phyloP scores from a whole-genome alignment of 2,113 vertebrate genomes.

The Platichthys flesus region DNA sequence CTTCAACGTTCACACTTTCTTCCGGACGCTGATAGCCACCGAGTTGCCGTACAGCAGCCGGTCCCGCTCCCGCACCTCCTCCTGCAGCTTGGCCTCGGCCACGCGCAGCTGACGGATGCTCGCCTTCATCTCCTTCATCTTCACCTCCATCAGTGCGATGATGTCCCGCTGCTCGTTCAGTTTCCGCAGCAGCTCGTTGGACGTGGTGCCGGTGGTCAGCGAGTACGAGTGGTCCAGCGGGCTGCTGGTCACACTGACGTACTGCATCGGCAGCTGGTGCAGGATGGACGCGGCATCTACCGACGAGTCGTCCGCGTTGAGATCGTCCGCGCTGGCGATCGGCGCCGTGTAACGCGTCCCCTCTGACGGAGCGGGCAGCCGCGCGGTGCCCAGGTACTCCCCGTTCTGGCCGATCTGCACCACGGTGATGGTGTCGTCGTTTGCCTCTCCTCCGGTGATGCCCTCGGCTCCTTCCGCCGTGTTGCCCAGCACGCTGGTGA shows the following conservation, averaged over 20 bases:
- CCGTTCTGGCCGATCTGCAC: conserved; percentile 82
- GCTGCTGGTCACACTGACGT: conserved; percentile 75
- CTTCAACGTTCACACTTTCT: conserved; percentile 81
- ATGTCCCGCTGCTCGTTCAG: conserved; percentile 98
- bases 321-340: conserved; percentile 48
- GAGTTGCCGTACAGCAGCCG: conserved; percentile 85
- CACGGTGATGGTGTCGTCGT: conserved; percentile 77
- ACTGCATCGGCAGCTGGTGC: conserved; percentile 76
- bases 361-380: conserved; percentile 82
- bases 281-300: conserved; percentile 68
- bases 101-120: conserved; percentile 94
- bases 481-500: conserved; percentile 66
- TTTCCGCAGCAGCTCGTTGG: conserved; percentile 93
- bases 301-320: conserved; percentile 55
- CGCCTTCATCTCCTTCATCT: conserved; percentile 99
- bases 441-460: conserved; percentile 70
- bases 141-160: conserved; percentile 97
- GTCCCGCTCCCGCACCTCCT: conserved; percentile 95
- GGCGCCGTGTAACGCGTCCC: conserved; percentile 62
- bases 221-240: conserved; percentile 95
- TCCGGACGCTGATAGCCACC: conserved; percentile 77
- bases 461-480: conserved; percentile 75
- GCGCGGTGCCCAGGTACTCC: conserved; percentile 87
- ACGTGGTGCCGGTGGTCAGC: conserved; percentile 94
- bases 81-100: conserved; percentile 91